Conservation (phyloP, 2,113 vertebrate species). For the Paedocypris sp. region DNA sequence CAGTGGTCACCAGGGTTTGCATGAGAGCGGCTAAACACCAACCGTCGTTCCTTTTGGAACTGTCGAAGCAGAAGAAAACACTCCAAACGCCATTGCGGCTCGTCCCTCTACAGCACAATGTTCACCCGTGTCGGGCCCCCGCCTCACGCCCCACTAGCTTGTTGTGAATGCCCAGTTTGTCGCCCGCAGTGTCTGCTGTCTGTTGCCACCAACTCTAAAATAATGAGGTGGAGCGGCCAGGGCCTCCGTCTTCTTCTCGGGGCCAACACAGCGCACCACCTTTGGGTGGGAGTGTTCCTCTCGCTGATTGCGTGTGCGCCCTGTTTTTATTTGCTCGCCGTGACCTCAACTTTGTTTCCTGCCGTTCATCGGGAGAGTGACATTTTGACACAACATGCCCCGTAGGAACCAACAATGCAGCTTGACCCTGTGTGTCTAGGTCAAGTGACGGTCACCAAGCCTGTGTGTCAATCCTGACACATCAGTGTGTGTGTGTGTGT, state of each 20-base stretch:
- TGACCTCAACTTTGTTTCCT: slow-evolving; percentile 56
- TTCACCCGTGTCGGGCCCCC: background rate
- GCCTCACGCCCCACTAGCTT: background rate
- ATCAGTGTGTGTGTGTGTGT: slow-evolving; percentile 6
- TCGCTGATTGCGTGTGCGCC: slow-evolving; percentile 34
- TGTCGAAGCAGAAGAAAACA: slow-evolving; percentile 28
- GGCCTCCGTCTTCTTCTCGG: slow-evolving; percentile 8
- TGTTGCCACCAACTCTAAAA: slow-evolving; percentile 21
- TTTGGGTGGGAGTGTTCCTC: slow-evolving; percentile 32
- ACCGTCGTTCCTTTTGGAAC: slow-evolving; percentile 18
- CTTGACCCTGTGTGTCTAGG: slow-evolving; percentile 43
- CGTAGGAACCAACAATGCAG: slow-evolving; percentile 31
- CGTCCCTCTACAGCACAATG: slow-evolving; percentile 10
- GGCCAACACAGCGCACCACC: slow-evolving; percentile 31
- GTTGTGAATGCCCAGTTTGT: slow-evolving; percentile 20
- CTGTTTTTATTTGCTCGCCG: slow-evolving; percentile 28
- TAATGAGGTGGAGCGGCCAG: slow-evolving; percentile 33
- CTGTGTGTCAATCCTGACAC: slow-evolving; percentile 32
- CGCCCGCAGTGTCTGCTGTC: slow-evolving; percentile 28
- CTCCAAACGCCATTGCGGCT: slow-evolving; percentile 26
- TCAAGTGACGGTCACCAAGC: slow-evolving; percentile 46
- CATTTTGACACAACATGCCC: slow-evolving; percentile 40
- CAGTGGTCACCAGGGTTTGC: too few species aligned
- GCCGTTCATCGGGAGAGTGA: slow-evolving; percentile 30
- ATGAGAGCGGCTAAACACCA: slow-evolving; percentile 7